These are phyloP conservation scores for Seriola aureovittata DNA, from an alignment of 2,113 vertebrate species.

Conservation along the genomic window DNA sequence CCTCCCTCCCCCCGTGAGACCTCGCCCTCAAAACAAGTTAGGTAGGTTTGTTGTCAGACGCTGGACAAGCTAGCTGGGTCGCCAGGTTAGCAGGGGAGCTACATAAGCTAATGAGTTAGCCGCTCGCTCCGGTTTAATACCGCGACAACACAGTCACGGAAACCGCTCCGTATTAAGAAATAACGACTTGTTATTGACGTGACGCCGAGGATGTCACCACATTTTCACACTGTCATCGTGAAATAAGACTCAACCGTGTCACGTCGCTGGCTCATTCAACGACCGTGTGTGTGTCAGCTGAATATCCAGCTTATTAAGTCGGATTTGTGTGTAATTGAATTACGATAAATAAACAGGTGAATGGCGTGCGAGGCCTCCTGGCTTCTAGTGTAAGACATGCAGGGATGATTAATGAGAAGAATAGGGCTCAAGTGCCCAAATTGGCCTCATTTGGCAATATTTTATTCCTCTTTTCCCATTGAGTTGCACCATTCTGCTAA, in stretches of 20 bases:
- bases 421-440: not conserved
- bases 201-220: not conserved
- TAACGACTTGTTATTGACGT: no score
- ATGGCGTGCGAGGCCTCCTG: not conserved
- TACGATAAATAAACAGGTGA: not conserved
- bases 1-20: not conserved
- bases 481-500: not conserved
- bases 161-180: not conserved
- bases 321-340: not conserved
- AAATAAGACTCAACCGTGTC: not conserved
- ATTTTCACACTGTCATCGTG: not conserved
- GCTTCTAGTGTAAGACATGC: not conserved
- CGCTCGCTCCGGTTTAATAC: constrained; percentile 47
- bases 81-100: constrained; percentile 47
- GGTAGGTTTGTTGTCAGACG: constrained; percentile 20
- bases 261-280: no score
- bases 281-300: no score
- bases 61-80: constrained; percentile 16
- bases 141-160: not conserved
- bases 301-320: not conserved
- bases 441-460: not conserved
- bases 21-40: constrained; percentile 25
- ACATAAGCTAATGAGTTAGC: constrained; percentile 56
- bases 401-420: no score
- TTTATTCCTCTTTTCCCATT: not conserved